A percentile compares a stretch with the other conserved stretches of the same genome.
phyloP scores from a whole-genome alignment of 2,113 vertebrate species.

The Puffinus mauretanicus region DNA sequence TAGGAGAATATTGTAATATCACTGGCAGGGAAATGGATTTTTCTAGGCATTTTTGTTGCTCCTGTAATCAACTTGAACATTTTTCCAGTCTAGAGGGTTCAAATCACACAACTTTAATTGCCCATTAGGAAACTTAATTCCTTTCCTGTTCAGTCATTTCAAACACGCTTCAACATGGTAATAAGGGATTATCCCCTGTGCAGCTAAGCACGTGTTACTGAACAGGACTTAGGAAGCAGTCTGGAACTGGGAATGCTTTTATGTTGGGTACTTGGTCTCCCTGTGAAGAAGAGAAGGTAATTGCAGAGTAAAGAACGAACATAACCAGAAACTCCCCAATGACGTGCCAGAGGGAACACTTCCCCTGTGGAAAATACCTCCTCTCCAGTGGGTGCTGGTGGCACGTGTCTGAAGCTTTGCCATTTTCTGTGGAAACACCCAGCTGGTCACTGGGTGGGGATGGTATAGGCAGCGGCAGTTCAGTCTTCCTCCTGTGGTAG shows the following conservation, averaged over 20 bases:
- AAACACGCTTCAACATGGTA: neutral
- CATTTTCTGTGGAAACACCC: neutral
- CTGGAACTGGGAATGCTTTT: neutral
- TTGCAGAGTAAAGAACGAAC: neutral
- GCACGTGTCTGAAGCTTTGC: neutral
- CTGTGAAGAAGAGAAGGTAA: neutral
- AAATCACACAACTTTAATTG: neutral
- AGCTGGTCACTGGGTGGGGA: neutral
- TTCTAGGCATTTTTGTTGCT: neutral
- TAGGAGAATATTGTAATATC: neutral
- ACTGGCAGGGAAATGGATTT: neutral
- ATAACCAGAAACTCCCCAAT: neutral
- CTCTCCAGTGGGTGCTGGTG: neutral
- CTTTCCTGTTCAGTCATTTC: constrained; percentile 7
- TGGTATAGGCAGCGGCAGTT: neutral
- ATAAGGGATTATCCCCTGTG: neutral
- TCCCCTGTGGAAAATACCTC: neutral
- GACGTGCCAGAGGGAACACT: neutral
- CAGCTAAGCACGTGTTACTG: neutral
- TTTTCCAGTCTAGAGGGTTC: neutral
- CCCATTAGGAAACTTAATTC: neutral
- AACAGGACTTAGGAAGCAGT: neutral
- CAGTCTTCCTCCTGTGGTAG: neutral
- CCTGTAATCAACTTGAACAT: neutral
- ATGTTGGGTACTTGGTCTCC: neutral